phyloP scores from a whole-genome alignment of 2,113 vertebrate genomes.

The Seriola quinqueradiata region DNA sequence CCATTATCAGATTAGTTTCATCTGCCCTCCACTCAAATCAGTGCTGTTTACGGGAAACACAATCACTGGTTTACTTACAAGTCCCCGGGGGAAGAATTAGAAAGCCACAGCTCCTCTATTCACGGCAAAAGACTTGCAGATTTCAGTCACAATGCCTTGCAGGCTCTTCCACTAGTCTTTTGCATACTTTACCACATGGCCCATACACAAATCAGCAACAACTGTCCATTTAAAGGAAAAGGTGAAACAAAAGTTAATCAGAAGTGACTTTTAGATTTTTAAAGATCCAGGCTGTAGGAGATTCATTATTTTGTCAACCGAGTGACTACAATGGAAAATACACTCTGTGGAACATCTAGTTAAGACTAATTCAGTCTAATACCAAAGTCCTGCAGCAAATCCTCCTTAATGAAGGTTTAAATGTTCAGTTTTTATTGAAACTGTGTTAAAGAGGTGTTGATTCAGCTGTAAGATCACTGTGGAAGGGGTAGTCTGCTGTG shows the following conservation, averaged over 20 bases:
- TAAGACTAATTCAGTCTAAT: no score
- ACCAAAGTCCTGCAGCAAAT: no score
- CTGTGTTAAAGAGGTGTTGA: no score
- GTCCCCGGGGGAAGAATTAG: conserved; percentile 25
- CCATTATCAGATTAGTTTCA: conserved; percentile 47
- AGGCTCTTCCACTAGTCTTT: conserved; percentile 8
- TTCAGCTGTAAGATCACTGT: no score
- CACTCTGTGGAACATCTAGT: no score
- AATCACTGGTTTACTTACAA: conserved; percentile 28
- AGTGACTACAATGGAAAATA: no score
- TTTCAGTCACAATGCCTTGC: conserved; percentile 38
- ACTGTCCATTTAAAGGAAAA: background rate
- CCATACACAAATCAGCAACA: conserved; percentile 9
- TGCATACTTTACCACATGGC: conserved; percentile 21
- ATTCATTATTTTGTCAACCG: background rate
- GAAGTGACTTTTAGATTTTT: background rate
- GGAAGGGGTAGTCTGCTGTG: no score
- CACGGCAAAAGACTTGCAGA: conserved; percentile 12
- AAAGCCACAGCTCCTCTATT: conserved; percentile 27
- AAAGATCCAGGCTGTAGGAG: background rate
- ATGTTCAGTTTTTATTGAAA: no score
- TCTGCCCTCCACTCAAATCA: conserved; percentile 26
- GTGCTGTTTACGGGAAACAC: conserved; percentile 42
- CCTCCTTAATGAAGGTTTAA: no score
- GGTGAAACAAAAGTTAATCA: background rate